phyloP scores from a whole-genome alignment of 1,140 invertebrate genomes.

The Drosophila sproati region DNA sequence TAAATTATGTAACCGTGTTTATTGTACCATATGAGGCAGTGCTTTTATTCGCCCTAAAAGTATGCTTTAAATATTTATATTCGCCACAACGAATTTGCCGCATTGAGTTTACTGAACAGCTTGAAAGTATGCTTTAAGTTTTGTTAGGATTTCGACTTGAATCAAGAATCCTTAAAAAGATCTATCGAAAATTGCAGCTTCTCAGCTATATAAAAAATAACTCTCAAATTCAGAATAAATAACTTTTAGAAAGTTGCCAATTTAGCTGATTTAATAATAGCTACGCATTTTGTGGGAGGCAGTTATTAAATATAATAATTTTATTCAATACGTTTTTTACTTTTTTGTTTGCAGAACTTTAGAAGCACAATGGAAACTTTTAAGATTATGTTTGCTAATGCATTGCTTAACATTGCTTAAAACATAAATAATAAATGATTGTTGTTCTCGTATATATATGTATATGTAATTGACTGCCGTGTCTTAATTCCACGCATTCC shows the following conservation, averaged over 20 bases:
- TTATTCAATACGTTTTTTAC: slow-evolving; percentile 1
- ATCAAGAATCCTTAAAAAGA: background rate
- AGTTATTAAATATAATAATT: slow-evolving; percentile 9
- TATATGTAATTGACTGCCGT: slow-evolving; percentile 35
- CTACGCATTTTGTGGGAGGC: background rate
- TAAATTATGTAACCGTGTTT: too few species aligned
- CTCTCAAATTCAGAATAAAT: background rate
- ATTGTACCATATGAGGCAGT: too few species aligned
- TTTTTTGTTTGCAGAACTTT: slow-evolving; percentile 5
- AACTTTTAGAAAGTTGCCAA: background rate
- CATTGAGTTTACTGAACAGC: too few species aligned
- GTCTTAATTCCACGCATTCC: slow-evolving; percentile 11
- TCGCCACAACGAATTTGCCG: background rate
- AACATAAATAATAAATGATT: slow-evolving; percentile 40
- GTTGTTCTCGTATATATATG: slow-evolving; percentile 5
- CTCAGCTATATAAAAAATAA: background rate
- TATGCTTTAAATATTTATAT: background rate
- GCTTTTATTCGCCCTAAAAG: background rate
- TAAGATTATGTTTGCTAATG: slow-evolving; percentile 14
- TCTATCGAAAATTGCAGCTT: background rate
- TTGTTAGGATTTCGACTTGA: too few species aligned
- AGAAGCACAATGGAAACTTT: slow-evolving; percentile 15
- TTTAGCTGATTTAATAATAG: background rate
- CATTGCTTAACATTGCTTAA: slow-evolving; percentile 43
- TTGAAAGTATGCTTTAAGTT: too few species aligned